Conservation (phyloP, 2,888 invertebrate species). For the Pristionchus entomophagus region DNA sequence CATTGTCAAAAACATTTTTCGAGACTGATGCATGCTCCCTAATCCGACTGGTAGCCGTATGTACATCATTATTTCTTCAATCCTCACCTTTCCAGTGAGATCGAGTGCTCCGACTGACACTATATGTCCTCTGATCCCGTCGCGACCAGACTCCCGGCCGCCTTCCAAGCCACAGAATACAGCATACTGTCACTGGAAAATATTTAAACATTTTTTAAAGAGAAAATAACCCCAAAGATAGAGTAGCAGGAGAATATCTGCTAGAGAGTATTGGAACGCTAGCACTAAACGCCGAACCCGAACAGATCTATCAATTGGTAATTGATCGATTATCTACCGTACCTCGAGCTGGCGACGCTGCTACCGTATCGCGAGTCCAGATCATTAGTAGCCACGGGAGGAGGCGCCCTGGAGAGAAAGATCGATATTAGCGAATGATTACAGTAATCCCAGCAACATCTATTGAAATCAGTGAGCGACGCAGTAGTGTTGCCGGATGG, state of each 20-base stretch:
- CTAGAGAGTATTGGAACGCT: too few relatives aligned
- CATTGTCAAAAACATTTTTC: too few relatives aligned
- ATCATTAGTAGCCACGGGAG: conserved; percentile 2
- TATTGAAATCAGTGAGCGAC: too few relatives aligned
- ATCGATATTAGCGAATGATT: not conserved
- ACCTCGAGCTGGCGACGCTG: not conserved
- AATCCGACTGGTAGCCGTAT: not conserved
- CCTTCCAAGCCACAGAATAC: conserved; percentile 67
- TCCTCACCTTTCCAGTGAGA: conserved; percentile 46
- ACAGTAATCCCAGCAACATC: too few relatives aligned
- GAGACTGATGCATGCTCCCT: not conserved
- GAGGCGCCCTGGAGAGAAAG: not conserved
- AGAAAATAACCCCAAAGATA: too few relatives aligned
- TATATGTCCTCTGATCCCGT: conserved; percentile 64
- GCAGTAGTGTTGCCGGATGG: too few relatives aligned
- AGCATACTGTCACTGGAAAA: conserved; percentile 7
- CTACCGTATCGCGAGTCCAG: conserved; percentile 40
- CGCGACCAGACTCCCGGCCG: conserved; percentile 66
- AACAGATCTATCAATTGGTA: too few relatives aligned
- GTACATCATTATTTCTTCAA: not conserved
- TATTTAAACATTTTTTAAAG: too few relatives aligned
- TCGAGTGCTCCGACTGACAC: conserved; percentile 59
- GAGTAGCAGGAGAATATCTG: too few relatives aligned
- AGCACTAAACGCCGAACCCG: too few relatives aligned
- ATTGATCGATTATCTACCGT: not conserved